Evolutionary conservation across 2,888 invertebrate genomes (phyloP).

Genomic region (Alitta virens): DNA sequence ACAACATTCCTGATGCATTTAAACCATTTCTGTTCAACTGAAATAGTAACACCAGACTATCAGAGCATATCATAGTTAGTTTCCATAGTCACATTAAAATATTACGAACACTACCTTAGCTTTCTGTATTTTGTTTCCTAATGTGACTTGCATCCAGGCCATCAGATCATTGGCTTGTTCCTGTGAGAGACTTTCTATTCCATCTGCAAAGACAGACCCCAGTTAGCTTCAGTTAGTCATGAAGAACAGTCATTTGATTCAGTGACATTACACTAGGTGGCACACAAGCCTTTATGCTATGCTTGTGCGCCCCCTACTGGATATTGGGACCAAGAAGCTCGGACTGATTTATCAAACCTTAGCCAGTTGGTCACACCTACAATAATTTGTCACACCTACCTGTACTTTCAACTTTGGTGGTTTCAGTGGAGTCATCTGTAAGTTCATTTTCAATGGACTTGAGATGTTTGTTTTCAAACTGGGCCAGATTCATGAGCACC

Average conservation of each 20-base stretch:
- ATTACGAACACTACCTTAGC: conserved; percentile 65
- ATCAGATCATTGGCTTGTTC: conserved; percentile 77
- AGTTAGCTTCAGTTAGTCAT: too few species aligned
- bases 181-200: conserved; percentile 61
- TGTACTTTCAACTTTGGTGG: neutral
- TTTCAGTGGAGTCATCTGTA: conserved; percentile 65
- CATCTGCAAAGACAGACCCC: neutral
- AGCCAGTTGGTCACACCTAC: too few species aligned
- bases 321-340: too few species aligned
- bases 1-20: too few species aligned
- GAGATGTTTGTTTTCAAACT: conserved; percentile 74
- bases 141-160: conserved; percentile 73
- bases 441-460: conserved; percentile 93
- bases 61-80: too few species aligned
- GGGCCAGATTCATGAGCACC: conserved; percentile 82
- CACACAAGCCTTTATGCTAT: too few species aligned
- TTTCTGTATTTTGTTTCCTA: conserved; percentile 77
- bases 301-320: too few species aligned
- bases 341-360: too few species aligned
- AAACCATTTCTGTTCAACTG: too few species aligned
- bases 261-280: too few species aligned
- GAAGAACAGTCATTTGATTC: too few species aligned
- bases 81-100: neutral
- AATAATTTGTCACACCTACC: neutral
- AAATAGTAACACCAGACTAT: too few species aligned